Conservation (phyloP, 1,140 invertebrate species). For the Pseudomyrmex cubaensis region DNA sequence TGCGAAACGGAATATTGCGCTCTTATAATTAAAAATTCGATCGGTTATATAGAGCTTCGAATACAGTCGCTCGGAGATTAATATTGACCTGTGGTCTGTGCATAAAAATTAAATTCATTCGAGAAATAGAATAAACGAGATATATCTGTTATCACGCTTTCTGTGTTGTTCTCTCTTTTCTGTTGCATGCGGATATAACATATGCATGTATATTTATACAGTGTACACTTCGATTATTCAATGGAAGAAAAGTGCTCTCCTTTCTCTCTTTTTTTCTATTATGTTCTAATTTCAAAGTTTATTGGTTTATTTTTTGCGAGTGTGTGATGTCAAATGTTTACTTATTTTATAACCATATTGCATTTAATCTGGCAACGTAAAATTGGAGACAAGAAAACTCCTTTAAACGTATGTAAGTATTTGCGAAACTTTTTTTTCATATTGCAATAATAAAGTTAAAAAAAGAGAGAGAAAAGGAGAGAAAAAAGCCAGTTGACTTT, state of each 20-base stretch:
- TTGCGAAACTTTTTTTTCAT: no score
- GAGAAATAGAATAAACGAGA: constrained; percentile 14
- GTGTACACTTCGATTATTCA: neutral
- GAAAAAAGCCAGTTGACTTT: no score
- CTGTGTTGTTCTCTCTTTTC: neutral
- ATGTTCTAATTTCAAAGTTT: neutral
- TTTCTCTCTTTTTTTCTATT: neutral
- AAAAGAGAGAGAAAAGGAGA: no score
- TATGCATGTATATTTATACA: neutral
- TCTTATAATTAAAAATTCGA: constrained; percentile 21
- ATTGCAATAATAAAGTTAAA: no score
- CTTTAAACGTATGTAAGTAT: no score
- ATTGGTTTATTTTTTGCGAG: neutral
- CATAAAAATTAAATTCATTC: constrained; percentile 36
- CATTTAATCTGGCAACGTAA: no score
- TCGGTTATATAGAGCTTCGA: constrained; percentile 5
- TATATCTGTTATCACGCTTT: neutral
- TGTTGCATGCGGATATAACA: neutral
- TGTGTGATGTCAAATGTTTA: constrained; percentile 3
- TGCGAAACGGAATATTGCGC: neutral
- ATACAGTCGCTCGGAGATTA: neutral
- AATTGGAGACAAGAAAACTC: no score
- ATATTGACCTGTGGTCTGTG: constrained; percentile 10
- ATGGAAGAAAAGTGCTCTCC: neutral
- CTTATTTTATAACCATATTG: neutral